Conservation (phyloP, 2,113 vertebrate species). For the Fukomys damarensis region DNA sequence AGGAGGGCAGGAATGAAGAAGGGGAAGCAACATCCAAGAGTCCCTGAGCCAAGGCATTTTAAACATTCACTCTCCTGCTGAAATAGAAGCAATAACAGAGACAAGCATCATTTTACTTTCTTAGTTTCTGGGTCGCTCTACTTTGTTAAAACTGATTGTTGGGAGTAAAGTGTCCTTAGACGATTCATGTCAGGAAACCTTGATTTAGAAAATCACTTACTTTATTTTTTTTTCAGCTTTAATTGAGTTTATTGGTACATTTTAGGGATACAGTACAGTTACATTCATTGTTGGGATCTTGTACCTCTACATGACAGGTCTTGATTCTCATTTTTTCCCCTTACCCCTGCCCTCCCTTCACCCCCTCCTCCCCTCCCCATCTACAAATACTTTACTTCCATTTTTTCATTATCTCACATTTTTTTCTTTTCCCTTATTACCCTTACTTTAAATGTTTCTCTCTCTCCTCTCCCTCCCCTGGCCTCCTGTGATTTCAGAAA, state of each 20-base stretch:
- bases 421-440: too few species aligned
- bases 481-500: neutral
- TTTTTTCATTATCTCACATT: too few species aligned
- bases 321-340: too few species aligned
- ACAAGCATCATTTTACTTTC: neutral
- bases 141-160: neutral
- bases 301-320: too few species aligned
- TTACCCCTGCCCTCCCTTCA: too few species aligned
- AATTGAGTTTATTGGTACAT: too few species aligned
- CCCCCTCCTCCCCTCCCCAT: too few species aligned
- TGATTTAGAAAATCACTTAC: neutral
- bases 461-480: neutral
- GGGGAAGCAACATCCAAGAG: neutral
- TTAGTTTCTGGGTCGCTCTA: neutral
- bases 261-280: too few species aligned
- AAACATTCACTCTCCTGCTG: neutral
- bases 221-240: too few species aligned
- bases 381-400: too few species aligned
- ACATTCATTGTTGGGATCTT: too few species aligned
- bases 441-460: too few species aligned
- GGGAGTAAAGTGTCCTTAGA: neutral
- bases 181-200: neutral
- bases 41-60: neutral
- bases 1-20: neutral
- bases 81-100: neutral